These are phyloP conservation scores for Platycheirus rosarum DNA, from an alignment of 2,888 invertebrate genomes.

Conservation along the genomic window DNA sequence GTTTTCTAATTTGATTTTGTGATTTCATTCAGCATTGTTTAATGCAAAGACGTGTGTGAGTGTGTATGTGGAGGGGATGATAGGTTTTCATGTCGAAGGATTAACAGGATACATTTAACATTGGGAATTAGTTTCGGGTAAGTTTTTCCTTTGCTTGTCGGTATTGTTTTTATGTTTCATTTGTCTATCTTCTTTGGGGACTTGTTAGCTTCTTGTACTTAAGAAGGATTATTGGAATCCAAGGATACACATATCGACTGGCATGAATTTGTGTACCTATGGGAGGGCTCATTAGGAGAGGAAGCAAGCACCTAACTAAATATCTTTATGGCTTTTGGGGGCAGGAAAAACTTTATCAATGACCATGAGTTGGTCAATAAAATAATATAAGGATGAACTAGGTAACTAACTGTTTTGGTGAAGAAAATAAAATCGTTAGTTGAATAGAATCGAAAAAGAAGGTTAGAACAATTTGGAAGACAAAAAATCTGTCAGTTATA, in stretches of 20 bases:
- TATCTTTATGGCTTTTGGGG: slow-evolving; percentile 40
- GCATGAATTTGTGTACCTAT: slow-evolving; percentile 2
- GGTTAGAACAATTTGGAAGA: no score
- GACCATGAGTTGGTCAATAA: not conserved
- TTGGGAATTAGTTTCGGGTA: slow-evolving; percentile 65
- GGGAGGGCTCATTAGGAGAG: slow-evolving; percentile 29
- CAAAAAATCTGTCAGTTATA: no score
- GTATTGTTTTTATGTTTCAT: slow-evolving; percentile 29
- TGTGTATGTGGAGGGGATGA: not conserved
- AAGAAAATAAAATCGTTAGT: no score
- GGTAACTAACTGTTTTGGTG: no score
- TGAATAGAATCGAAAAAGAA: no score
- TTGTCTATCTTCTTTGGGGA: slow-evolving; percentile 51
- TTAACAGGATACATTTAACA: slow-evolving; percentile 72
- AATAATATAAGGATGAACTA: no score
- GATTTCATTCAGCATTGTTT: slow-evolving; percentile 64
- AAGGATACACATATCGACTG: not conserved
- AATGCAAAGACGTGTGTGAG: slow-evolving; percentile 16
- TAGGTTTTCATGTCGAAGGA: slow-evolving; percentile 62
- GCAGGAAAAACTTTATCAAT: not conserved
- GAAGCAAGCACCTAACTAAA: slow-evolving; percentile 21
- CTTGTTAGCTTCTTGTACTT: slow-evolving; percentile 69
- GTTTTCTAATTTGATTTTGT: slow-evolving; percentile 74
- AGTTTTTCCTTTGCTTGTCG: slow-evolving; percentile 50
- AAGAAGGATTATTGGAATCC: slow-evolving; percentile 63